phyloP scores from a whole-genome alignment of 2,797 vertebrate species.

The Bradypodion pumilum region DNA sequence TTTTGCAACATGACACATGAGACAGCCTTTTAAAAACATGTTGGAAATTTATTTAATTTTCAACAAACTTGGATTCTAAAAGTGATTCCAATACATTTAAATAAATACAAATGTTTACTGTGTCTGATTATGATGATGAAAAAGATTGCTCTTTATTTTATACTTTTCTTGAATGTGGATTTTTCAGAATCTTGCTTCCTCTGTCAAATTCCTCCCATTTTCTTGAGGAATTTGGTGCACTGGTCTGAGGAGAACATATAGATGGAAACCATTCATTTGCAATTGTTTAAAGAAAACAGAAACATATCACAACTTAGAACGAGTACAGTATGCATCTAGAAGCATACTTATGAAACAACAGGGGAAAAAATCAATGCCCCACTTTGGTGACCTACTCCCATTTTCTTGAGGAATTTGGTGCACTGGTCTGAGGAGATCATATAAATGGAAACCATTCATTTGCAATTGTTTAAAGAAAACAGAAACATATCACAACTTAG shows the following conservation, averaged over 20 bases:
- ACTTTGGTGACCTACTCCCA: too few species aligned
- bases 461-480: constrained; percentile 3
- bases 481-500: constrained; percentile 3
- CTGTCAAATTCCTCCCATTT: constrained; percentile 40
- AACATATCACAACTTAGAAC: constrained; percentile 28
- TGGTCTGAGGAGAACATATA: constrained; percentile 37
- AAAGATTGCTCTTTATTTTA: neutral
- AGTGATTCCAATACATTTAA: constrained; percentile 42
- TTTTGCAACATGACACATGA: constrained; percentile 35
- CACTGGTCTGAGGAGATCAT: constrained; percentile 44
- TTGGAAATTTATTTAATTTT: constrained; percentile 41
- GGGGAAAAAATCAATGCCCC: too few species aligned
- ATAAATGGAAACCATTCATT: constrained; percentile 24
- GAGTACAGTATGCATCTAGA: neutral
- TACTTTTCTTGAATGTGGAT: constrained; percentile 25
- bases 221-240: constrained; percentile 48
- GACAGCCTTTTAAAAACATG: constrained; percentile 31
- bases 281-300: neutral
- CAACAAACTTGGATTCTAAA: constrained; percentile 50
- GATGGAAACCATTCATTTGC: constrained; percentile 23
- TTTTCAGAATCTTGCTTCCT: constrained; percentile 38
- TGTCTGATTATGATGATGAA: constrained; percentile 32
- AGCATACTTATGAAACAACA: neutral
- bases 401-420: constrained; percentile 46
- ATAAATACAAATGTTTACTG: constrained; percentile 62